A percentile compares a stretch with the other conserved stretches of the same genome.
Evolutionary conservation across 2,797 vertebrate genomes (phyloP).

Genomic region (Labeo calbasu): DNA sequence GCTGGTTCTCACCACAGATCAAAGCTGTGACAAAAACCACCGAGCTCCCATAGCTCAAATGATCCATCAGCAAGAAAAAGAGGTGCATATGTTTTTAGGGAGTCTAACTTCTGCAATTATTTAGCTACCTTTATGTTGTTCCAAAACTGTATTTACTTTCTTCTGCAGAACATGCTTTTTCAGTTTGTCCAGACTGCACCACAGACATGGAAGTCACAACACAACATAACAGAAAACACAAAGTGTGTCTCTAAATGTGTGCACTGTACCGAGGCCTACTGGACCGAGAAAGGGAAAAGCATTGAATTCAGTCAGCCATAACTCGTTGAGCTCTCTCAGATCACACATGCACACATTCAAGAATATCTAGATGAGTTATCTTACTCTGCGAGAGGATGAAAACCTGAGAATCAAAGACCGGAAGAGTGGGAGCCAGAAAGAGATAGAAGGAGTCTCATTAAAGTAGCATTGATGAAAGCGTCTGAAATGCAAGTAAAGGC

Average conservation of each 20-base stretch:
- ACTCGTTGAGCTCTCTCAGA: slow-evolving; percentile 1
- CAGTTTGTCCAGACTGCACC: neutral
- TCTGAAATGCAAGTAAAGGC: slow-evolving; percentile 48
- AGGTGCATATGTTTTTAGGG: neutral
- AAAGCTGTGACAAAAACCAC: neutral
- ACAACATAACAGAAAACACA: neutral
- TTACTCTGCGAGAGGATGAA: slow-evolving; percentile 24
- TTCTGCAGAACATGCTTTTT: neutral
- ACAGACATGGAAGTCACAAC: neutral
- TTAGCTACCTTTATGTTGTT: neutral
- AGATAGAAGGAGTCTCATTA: slow-evolving; percentile 43
- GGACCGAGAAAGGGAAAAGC: slow-evolving; percentile 27
- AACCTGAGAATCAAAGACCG: slow-evolving; percentile 34
- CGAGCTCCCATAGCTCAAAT: neutral
- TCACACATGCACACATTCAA: slow-evolving; percentile 9
- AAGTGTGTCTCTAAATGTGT: neutral
- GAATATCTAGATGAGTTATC: slow-evolving; percentile 27
- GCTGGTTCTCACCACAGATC: slow-evolving; percentile 15
- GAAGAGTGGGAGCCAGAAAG: slow-evolving; percentile 23
- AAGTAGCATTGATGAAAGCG: slow-evolving; percentile 45
- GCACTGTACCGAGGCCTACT: neutral
- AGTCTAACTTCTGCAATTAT: neutral
- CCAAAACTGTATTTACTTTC: neutral
- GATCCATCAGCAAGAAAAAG: neutral
- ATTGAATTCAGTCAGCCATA: slow-evolving; percentile 17